A percentile compares a stretch with the other conserved stretches of the same genome.
These are phyloP conservation scores for Drosophila willistoni DNA, from an alignment of 1,140 invertebrate genomes.

Conservation along the genomic window DNA sequence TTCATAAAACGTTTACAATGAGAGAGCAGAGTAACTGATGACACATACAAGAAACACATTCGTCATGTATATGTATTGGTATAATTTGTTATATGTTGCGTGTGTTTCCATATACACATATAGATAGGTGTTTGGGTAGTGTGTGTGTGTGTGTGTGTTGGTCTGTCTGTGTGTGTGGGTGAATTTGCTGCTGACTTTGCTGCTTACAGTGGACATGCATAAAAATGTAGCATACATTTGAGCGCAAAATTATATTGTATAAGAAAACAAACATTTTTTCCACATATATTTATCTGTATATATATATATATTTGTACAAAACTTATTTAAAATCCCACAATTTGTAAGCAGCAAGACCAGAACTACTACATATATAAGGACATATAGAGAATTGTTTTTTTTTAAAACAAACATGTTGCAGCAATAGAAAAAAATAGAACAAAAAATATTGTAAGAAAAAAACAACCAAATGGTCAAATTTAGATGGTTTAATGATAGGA, in stretches of 20 bases:
- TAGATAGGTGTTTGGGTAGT: slow-evolving; percentile 21
- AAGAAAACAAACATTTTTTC: background rate
- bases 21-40: background rate
- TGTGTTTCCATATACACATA: slow-evolving; percentile 63
- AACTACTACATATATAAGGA: slow-evolving; percentile 42
- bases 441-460: slow-evolving; percentile 15
- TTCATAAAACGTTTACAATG: slow-evolving; percentile 73
- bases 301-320: background rate
- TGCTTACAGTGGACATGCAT: slow-evolving; percentile 70
- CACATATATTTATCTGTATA: too few relatives aligned
- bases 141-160: slow-evolving; percentile 9
- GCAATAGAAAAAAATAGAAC: background rate
- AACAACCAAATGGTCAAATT: slow-evolving; percentile 17
- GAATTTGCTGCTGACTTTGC: slow-evolving; percentile 18
- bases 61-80: background rate
- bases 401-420: slow-evolving; percentile 22
- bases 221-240: slow-evolving; percentile 71
- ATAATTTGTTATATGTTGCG: slow-evolving; percentile 72
- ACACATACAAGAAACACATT: slow-evolving; percentile 27
- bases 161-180: slow-evolving; percentile 11
- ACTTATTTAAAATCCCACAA: slow-evolving; percentile 20
- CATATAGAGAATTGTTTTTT: slow-evolving; percentile 23
- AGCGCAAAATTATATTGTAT: slow-evolving; percentile 43
- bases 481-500: background rate
- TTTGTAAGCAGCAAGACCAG: slow-evolving; percentile 66